Evolutionary conservation across 1,140 invertebrate species (phyloP).

Genomic region (Mactra quadrangularis): DNA sequence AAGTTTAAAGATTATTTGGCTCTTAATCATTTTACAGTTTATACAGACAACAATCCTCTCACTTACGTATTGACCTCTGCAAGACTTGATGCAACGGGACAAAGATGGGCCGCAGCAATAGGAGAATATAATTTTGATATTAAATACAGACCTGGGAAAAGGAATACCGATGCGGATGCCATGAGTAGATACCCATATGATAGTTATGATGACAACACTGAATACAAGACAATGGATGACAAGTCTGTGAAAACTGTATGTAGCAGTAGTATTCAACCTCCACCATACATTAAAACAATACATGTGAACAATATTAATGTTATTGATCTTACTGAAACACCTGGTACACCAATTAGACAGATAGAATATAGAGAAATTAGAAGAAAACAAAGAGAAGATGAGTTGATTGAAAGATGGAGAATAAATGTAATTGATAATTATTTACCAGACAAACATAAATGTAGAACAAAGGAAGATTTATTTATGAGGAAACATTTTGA

Average conservation of each 20-base stretch:
- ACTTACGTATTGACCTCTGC: no score
- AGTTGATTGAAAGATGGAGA: not conserved
- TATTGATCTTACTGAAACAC: slow-evolving; percentile 21
- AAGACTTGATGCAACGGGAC: no score
- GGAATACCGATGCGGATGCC: no score
- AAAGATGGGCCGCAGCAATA: slow-evolving; percentile 37
- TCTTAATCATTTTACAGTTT: no score
- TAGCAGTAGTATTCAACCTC: not conserved
- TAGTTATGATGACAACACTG: no score
- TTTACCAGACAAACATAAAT: not conserved
- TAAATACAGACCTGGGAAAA: not conserved
- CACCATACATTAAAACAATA: no score
- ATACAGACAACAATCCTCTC: no score
- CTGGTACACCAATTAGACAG: not conserved
- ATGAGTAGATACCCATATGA: no score
- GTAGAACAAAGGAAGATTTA: no score
- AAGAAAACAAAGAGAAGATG: slow-evolving; percentile 17
- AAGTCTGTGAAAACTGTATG: slow-evolving; percentile 21
- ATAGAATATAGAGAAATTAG: slow-evolving; percentile 26
- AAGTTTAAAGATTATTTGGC: no score
- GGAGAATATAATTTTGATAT: slow-evolving; percentile 37
- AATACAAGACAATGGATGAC: slow-evolving; percentile 4
- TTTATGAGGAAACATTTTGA: no score
- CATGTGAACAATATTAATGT: slow-evolving; percentile 11
- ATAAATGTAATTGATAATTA: slow-evolving; percentile 7